phyloP scores from a whole-genome alignment of 2,888 invertebrate species.

The Platycnemis pennipes region DNA sequence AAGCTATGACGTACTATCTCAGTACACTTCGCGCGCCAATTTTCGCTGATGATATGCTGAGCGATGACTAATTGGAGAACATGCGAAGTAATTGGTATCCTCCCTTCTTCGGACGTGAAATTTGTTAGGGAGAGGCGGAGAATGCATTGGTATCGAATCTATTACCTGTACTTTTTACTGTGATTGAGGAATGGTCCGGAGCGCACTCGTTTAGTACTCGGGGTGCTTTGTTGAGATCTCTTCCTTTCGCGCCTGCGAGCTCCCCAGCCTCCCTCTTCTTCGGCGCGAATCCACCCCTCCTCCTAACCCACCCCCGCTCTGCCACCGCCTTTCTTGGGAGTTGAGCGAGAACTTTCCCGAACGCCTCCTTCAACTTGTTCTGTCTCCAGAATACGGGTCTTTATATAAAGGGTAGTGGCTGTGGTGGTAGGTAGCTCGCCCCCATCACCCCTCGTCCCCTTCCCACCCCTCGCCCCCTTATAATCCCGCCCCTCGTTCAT shows the following conservation, averaged over 20 bases:
- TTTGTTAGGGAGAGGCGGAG: background rate
- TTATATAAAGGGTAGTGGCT: constrained; percentile 19
- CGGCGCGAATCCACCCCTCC: background rate
- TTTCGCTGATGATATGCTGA: no score
- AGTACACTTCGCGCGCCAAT: no score
- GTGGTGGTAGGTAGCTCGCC: background rate
- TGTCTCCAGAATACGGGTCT: constrained; percentile 56
- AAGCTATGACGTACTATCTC: no score
- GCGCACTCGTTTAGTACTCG: background rate
- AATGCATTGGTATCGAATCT: background rate
- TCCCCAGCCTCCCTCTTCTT: background rate
- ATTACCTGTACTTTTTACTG: background rate
- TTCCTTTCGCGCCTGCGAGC: background rate
- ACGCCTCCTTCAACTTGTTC: constrained; percentile 60
- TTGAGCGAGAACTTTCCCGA: constrained; percentile 50
- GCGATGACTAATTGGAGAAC: no score
- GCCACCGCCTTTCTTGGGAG: constrained; percentile 5
- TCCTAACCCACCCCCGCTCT: background rate
- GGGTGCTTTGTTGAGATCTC: background rate
- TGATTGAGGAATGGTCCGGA: background rate
- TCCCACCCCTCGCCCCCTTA: background rate
- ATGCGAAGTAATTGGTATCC: background rate
- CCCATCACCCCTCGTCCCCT: constrained; percentile 7
- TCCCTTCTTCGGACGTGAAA: background rate
- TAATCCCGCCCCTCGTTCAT: background rate